Evolutionary conservation across 2,797 vertebrate species (phyloP), one percentile per base, ranked within the genome.

Genomic region (Centropyge bicolor): DNA sequence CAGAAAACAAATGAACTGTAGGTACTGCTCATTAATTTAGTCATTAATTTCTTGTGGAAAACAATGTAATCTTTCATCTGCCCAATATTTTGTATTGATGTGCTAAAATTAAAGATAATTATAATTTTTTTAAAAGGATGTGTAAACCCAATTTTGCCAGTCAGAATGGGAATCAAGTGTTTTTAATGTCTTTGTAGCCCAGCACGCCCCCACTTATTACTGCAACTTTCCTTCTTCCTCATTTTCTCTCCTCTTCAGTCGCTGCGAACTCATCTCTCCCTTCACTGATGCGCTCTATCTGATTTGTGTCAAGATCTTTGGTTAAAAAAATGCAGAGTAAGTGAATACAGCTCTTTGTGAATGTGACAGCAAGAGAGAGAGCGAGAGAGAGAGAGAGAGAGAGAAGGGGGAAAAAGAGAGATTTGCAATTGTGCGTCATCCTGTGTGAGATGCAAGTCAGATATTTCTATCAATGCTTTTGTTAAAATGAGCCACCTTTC

Each of bases 271-370:
- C 67, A 69, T 81, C 67, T 84, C 38, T 78, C 63, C 51, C 66
- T 76, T 78, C 76, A 70, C 56, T 71, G 72, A 76, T 61, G 52
- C 63, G 40, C 66, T 88, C 81, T 46, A 46, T 74, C 80, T 90
- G 89, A 93, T 94, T 94, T 87, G 91, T 93, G 88, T 85, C 88
- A 84, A 66, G 85, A 76, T 82, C 67, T 83, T 61, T 74, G 70
- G 57, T 66, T 64, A 78, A 83, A 83, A 83, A 91, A 92, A 78
- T 74, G 91, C 89, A 81, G 80, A 85, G 80, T 83, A 91, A 90
- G 88, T 83, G 74, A 92, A 87, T 86, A 62, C 80, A 80, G 71
- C 27, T 82, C 54, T 81, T 60, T 67, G 45, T 36, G 65, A 61
- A 68, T 56, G 80, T 67, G 81, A 52, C 24, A 52, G 65, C 22